Evolutionary conservation across 2,113 vertebrate species (phyloP), one percentile per base, ranked within the genome.

Genomic region (Scophthalmus maximus): DNA sequence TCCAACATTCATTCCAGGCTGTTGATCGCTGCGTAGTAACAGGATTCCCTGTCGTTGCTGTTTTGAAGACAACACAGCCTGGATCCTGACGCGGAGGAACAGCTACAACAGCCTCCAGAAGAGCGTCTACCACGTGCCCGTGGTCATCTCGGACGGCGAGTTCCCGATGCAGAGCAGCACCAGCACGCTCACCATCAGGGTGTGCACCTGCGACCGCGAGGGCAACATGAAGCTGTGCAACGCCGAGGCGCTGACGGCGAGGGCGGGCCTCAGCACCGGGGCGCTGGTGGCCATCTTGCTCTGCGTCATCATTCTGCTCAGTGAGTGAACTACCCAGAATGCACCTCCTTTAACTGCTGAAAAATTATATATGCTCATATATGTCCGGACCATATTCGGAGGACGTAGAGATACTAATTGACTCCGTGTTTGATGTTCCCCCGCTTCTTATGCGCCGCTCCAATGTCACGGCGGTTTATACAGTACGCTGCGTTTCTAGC

Each of bases 31-130:
- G 12, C 12, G 0, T n/a, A 30, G 11, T 83, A 65, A 87, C 36
- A 0, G 5, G 29, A 32, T 36, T 1, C 57, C 30, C 6, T 47
- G 15, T n/a, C 87, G 84, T 92, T 90, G 90, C 32, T 93, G n/a
- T n/a, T n/a, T n/a, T n/a, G n/a, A n/a, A 99, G 97, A 99, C 91
- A 98, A 99, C 91, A 98, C 97, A 1, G 97, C 97, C 0, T 94
- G 95, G 75, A 95, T 99, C 91, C 91, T 96, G 49, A 98, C 97
- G 0, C 91, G 93, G 65, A 94, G 93, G 88, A 95, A 81, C 86
- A 94, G 96, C 88, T 98, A 98, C 68, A 96, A 79, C 83, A 95
- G 95, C 34, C 94, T 96, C 0, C 96, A 97, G 90, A 95, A 89
- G 90, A 98, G 94, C 84, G 83, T 93, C 42, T 95, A 98, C 85